Base-by-base conservation (phyloP, 2,113 vertebrate species). In the Bubo scandiacus region DNA sequence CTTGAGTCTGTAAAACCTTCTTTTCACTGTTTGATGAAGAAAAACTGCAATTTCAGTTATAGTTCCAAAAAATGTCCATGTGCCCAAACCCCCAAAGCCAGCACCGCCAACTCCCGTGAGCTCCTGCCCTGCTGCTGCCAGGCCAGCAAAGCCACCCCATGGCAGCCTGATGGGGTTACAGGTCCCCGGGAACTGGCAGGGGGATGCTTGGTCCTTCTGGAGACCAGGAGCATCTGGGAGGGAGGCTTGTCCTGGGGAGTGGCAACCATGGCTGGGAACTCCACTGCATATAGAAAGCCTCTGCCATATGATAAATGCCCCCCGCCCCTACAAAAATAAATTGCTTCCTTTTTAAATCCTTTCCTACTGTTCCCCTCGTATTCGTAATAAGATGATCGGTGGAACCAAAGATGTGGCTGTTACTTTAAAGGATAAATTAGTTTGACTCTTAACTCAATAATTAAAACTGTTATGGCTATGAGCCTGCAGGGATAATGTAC, bases 401-500 rank as follows among this genome's bases (percentile, higher is more conserved):
- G 81, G 95, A 97, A 93, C 95, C 94, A 86, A 97, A 96, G 95
- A 96, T 73, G 94, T 91, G 96, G 98, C 98, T 98, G 97, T 97
- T 98, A 98, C 99, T 98, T 98, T 99, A 99, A 99, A 98, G 99
- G 98, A 99, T 99, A 99, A 99, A 99, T 98, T 98, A 98, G 98
- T 98, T 98, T 98, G 98, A 98, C 98, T 99, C 99, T 96, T 98
- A 99, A 99, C 98, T 99, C 98, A 99, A 99, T 99, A 99, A 99
- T 99, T 99, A 99, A 99, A 99, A 99, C 99, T 99, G 99, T 98
- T 99, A 99, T 98, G 98, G 98, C 98, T 98, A 98, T 98, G 96
- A 98, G 99, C 99, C 99, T 99, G 99, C 98, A 98, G 99, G 99
- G 99, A 99, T 99, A 99, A 99, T 99, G 99, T 99, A 99, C 99